A percentile compares a stretch with the other conserved stretches of the same genome.
These are phyloP conservation scores for Ptyas mucosa DNA, from an alignment of 2,113 vertebrate species.

Conservation along the genomic window DNA sequence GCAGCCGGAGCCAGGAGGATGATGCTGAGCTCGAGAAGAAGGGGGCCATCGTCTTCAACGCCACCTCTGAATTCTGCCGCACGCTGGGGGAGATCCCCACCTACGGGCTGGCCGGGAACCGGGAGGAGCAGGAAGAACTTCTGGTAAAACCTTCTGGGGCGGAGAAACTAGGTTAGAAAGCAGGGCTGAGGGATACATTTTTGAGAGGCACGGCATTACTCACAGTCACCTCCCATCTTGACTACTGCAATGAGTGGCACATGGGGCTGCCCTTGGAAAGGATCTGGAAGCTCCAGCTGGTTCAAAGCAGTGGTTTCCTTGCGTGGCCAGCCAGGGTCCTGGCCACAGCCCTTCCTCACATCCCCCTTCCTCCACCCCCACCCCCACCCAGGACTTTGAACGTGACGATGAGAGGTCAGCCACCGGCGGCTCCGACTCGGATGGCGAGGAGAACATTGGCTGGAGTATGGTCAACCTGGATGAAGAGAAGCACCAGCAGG, in stretches of 20 bases:
- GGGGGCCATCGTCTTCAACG: conserved; percentile 86
- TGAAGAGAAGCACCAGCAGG: conserved; percentile 80
- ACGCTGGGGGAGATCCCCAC: conserved; percentile 90
- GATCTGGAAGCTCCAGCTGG: not conserved
- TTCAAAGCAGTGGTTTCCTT: not conserved
- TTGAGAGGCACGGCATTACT: accelerated
- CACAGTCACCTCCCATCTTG: not conserved
- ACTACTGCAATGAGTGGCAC: not conserved
- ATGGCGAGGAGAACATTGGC: conserved; percentile 83
- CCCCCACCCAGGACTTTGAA: conserved; percentile 78
- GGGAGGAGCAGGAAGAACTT: conserved; percentile 88
- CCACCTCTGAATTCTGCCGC: conserved; percentile 89
- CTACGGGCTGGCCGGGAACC: conserved; percentile 86
- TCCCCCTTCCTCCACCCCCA: not conserved
- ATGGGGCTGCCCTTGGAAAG: not conserved
- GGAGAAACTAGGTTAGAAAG: not conserved
- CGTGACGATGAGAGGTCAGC: conserved; percentile 78
- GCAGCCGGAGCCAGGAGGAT: conserved; percentile 51
- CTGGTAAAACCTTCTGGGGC: conserved; percentile 66
- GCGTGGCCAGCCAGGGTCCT: not conserved
- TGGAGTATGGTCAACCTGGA: conserved; percentile 91
- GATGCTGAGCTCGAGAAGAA: conserved; percentile 77
- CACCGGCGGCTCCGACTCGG: conserved; percentile 75
- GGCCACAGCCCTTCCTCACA: not conserved
- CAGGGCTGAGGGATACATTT: not conserved